phyloP scores from a whole-genome alignment of 1,140 invertebrate genomes.

The Papilio polyxenes region DNA sequence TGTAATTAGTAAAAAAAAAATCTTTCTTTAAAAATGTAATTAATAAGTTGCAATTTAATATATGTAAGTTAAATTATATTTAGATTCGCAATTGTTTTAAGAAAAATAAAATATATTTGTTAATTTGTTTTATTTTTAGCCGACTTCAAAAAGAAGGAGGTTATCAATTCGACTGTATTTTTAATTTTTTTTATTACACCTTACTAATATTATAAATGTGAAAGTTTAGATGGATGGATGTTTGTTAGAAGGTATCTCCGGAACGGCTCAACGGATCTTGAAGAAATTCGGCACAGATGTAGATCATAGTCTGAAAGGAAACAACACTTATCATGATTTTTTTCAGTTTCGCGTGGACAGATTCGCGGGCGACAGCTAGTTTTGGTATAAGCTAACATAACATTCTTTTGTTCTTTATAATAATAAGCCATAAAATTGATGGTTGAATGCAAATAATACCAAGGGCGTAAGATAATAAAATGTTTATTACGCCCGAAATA shows the following conservation, averaged over 20 bases:
- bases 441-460: neutral
- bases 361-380: no score
- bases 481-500: neutral
- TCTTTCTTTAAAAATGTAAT: no score
- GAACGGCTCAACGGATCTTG: no score
- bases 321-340: no score
- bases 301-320: no score
- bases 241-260: no score
- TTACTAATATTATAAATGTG: neutral
- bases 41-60: neutral
- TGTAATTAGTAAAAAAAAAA: no score
- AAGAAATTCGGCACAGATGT: no score
- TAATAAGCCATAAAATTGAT: conserved; percentile 16
- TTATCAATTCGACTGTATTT: no score
- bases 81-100: neutral
- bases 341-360: no score
- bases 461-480: neutral
- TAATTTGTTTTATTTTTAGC: conserved; percentile 16
- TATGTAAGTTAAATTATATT: neutral
- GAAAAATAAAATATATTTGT: neutral
- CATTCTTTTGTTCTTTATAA: neutral
- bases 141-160: no score
- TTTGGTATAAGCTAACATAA: neutral
- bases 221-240: no score
- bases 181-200: neutral